phyloP scores from a whole-genome alignment of 2,797 vertebrate genomes.

The Falco rusticolus region DNA sequence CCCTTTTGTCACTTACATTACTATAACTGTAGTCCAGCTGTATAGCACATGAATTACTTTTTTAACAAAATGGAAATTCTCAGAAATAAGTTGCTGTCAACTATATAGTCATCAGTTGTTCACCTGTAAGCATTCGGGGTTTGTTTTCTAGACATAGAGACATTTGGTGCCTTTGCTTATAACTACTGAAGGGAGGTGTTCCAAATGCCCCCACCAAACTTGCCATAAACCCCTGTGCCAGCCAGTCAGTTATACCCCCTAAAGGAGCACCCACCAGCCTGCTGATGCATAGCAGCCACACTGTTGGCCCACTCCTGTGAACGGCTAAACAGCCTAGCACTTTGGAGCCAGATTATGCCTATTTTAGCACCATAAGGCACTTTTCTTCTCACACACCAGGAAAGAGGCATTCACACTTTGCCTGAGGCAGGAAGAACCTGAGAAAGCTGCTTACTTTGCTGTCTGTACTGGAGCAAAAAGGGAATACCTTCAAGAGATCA shows the following conservation, averaged over 20 bases:
- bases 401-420: neutral
- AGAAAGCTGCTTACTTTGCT: neutral
- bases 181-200: neutral
- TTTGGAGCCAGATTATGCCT: neutral
- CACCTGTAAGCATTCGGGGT: neutral
- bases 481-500: neutral
- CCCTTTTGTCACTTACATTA: neutral
- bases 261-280: neutral
- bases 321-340: neutral
- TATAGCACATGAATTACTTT: neutral
- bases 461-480: neutral
- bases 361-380: neutral
- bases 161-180: neutral
- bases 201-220: neutral
- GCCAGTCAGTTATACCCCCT: neutral
- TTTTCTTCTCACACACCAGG: neutral
- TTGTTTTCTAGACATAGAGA: neutral
- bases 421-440: neutral
- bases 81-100: neutral
- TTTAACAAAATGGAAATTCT: neutral
- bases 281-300: neutral
- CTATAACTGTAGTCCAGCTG: neutral
- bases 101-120: neutral
- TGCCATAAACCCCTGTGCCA: neutral
- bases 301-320: neutral